Evolutionary conservation across 2,888 invertebrate genomes (phyloP), one percentile per base, ranked within the genome.

Genomic region (Dione vanillae): DNA sequence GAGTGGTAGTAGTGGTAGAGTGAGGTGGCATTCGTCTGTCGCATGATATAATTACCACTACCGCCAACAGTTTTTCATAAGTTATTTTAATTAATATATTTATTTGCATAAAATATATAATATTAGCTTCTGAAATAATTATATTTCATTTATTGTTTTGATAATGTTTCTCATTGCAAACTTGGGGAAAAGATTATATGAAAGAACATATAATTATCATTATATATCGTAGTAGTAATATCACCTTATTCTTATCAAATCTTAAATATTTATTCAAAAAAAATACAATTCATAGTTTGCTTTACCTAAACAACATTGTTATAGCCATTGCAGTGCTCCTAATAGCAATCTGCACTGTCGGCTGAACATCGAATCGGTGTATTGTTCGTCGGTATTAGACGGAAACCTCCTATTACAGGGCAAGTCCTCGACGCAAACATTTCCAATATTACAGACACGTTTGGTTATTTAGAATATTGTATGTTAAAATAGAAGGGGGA

Each of bases 351-450:
- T 80, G 76, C 77, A 76, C 76, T 78, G 79, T 80, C 78, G 76
- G 79, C 78, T 82, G 79, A 77, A 82, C 80, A 80, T 80, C 76
- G 78, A 74, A 72, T 74, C 78, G 76, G 71, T 77, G 75, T 76
- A 82, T 83, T 83, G 83, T 83, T 76, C 75, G 65, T 56, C 65
- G 76, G 75, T 78, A 78, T 80, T 78, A 77, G 79, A 79, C 83
- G 84, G 84, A 85, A 82, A 79, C 80, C 76, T 78, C 75, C 80
- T 74, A 83, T 83, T 83, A 83, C 77, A 74, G 75, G 74, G 73
- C 72, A 70, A 74, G 73, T 72, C 73, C 76, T 77, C 74, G 77
- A 78, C 79, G 78, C 79, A 80, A 79, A 79, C 82, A 81, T 81
- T 78, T 79, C 75, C 72, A 67, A 77, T 78, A 78, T 80, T 77